Evolutionary conservation across 1,140 invertebrate species (phyloP), one percentile per base, ranked within the genome.

Genomic region (Drosophila kikkawai): DNA sequence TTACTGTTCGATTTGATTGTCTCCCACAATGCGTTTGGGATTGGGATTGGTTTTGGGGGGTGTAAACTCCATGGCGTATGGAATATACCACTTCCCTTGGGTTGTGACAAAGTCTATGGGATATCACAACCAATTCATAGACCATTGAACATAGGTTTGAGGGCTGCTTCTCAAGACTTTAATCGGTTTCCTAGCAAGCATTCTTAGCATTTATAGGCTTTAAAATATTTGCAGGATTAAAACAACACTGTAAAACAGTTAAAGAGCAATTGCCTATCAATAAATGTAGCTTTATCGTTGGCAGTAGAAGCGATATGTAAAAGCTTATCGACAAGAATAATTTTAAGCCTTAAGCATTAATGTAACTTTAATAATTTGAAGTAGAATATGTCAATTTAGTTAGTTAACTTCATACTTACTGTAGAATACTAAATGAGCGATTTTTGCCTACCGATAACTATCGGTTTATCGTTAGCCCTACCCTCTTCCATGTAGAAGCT

Each of bases 1-100:
- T 19, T 42, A 59, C 68, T 32, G 37, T 73, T 74, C 70, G 69
- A 71, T 58, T 73, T 59, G 69, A 70, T 70, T 70, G 67, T 70
- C 66, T 70, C 64, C 64, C 67, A 64, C 58, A 67, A 67, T 56
- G 48, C 39, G 48, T 15, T 15, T 19, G 22, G 22, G 32, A 37
- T 17, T 51, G 50, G 50, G 22, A n/a, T 50, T 34, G 29, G 29
- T 53, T 55, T 50, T 41, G 66, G 22, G 34, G 55, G n/a, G 36
- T 22, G 22, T n/a, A 41, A 50, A 53, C 32, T 61, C 32, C 44
- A 36, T 17, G 15, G 15, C 42, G 48, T 32, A 17, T 50, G 15
- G 26, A 22, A 34, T 50, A 11, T 39, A 56, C 15, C 63, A 15
- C 63, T 60, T 64, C 36, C 61, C 29, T n/a, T 65, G 15, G 26